These are phyloP conservation scores for Drosophila fungiperda DNA, from an alignment of 2,888 invertebrate genomes.

Conservation along the genomic window DNA sequence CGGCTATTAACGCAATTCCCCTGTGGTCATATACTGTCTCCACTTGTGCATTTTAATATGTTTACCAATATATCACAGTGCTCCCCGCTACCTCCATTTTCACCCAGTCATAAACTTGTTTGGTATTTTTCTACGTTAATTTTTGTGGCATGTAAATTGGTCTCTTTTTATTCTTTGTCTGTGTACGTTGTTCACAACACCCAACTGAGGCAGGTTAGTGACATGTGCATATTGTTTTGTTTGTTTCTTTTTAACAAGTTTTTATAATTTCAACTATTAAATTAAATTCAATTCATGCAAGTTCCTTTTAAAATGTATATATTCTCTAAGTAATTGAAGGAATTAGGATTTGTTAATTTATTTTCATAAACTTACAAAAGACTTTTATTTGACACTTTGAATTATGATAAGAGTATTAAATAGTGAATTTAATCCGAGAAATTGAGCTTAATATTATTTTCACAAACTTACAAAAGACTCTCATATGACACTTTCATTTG, in stretches of 20 bases:
- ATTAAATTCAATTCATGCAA: not conserved
- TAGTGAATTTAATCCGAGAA: too few relatives aligned
- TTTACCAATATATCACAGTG: conserved; percentile 26
- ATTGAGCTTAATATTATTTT: not conserved
- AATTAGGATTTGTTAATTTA: not conserved
- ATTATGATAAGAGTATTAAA: not conserved
- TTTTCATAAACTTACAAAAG: not conserved
- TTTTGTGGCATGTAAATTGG: conserved; percentile 29
- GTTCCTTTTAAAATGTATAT: not conserved
- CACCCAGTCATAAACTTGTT: not conserved
- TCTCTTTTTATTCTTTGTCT: conserved; percentile 6
- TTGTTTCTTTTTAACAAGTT: not conserved
- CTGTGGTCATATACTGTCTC: conserved; percentile 32
- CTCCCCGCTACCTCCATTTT: conserved; percentile 2
- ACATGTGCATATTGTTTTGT: conserved; percentile 2
- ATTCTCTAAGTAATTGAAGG: not conserved
- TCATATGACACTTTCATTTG: not conserved
- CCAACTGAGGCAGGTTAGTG: not conserved
- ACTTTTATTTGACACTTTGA: not conserved
- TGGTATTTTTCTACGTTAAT: not conserved
- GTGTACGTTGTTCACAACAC: conserved; percentile 2
- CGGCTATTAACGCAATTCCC: conserved; percentile 39
- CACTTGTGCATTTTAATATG: conserved; percentile 45
- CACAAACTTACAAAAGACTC: not conserved
- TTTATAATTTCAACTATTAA: not conserved